A percentile compares a stretch with the other conserved stretches of the same genome.
Evolutionary conservation across 2,797 vertebrate genomes (phyloP).

Genomic region (Chaunax sp.): DNA sequence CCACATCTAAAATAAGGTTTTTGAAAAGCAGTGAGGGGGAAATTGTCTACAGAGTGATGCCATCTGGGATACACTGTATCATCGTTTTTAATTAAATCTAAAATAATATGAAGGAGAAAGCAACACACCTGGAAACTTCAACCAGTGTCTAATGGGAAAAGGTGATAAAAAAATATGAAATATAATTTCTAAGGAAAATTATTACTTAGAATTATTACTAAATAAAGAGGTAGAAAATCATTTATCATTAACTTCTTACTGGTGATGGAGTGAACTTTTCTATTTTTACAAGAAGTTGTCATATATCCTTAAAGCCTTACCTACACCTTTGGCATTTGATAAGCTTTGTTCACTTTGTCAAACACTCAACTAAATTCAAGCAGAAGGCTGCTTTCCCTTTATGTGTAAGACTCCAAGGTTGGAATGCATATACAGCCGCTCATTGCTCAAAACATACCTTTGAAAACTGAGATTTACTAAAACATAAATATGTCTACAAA

Average conservation of each 20-base stretch:
- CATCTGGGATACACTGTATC: conserved; percentile 67
- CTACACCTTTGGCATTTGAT: too few relatives aligned
- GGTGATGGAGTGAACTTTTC: neutral
- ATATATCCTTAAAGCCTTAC: neutral
- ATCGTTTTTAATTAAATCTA: conserved; percentile 74
- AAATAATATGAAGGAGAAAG: conserved; percentile 58
- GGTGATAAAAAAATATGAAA: conserved; percentile 60
- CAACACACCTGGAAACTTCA: conserved; percentile 60
- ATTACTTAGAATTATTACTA: conserved; percentile 10
- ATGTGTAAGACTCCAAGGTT: conserved; percentile 8
- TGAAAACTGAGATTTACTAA: neutral
- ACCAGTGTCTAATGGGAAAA: conserved; percentile 36
- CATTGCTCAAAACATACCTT: conserved; percentile 10
- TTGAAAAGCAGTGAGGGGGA: conserved; percentile 63
- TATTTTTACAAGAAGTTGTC: neutral
- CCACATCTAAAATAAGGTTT: conserved; percentile 59
- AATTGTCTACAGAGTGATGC: conserved; percentile 68
- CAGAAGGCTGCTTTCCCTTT: conserved; percentile 13
- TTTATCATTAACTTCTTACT: neutral
- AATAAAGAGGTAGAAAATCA: too few relatives aligned
- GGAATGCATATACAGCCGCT: neutral
- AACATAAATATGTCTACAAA: too few relatives aligned
- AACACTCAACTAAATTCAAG: conserved; percentile 7
- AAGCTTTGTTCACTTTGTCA: conserved; percentile 9
- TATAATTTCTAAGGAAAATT: conserved; percentile 43